Evolutionary conservation across 2,113 vertebrate genomes (phyloP).

Genomic region (Vombatus ursinus): DNA sequence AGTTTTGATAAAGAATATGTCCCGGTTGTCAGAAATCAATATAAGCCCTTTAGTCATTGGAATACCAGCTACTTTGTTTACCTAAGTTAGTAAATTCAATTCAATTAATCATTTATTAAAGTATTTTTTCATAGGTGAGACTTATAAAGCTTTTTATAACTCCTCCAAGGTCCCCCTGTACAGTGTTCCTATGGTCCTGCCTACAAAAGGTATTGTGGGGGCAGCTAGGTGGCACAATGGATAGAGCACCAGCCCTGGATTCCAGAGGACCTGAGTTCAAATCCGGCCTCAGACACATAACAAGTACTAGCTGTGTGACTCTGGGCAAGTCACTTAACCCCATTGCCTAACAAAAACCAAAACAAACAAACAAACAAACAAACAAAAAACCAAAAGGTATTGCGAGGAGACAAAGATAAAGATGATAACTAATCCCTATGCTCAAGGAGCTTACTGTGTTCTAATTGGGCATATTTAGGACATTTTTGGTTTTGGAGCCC

Average conservation of each 20-base stretch:
- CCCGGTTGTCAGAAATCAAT: background rate
- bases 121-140: background rate
- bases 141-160: background rate
- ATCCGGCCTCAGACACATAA: too few relatives aligned
- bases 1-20: background rate
- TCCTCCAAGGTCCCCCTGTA: background rate
- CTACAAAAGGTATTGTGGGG: background rate
- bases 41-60: background rate
- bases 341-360: too few relatives aligned
- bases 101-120: background rate
- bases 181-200: background rate
- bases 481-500: background rate
- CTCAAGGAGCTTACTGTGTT: background rate
- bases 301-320: too few relatives aligned
- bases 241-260: too few relatives aligned
- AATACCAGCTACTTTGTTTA: background rate
- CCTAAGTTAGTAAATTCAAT: background rate
- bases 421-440: background rate
- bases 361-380: too few relatives aligned
- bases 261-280: too few relatives aligned
- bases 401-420: background rate
- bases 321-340: too few relatives aligned
- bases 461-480: background rate
- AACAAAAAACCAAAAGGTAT: too few relatives aligned
- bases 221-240: too few relatives aligned